These are phyloP conservation scores for Brachynemurus nebulosus DNA, from an alignment of 2,888 invertebrate genomes.

Conservation along the genomic window DNA sequence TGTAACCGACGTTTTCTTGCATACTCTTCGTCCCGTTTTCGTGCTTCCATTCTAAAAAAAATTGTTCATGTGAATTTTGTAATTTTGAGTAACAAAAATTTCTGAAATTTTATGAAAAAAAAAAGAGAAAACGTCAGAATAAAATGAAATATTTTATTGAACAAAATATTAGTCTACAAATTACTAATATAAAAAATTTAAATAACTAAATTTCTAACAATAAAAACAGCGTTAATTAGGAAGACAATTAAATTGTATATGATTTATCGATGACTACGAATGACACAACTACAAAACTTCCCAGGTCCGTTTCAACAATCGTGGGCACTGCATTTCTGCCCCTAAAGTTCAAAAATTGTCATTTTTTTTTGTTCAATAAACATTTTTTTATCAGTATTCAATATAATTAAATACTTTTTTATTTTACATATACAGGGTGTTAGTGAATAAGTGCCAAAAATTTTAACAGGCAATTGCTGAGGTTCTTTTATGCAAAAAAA, in stretches of 20 bases:
- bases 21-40: slow-evolving; percentile 41
- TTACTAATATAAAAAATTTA: too few species aligned
- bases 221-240: neutral
- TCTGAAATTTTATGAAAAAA: neutral
- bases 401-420: neutral
- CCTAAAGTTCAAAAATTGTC: slow-evolving; percentile 1
- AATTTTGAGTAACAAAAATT: neutral
- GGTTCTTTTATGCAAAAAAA: too few species aligned
- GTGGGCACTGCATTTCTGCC: slow-evolving; percentile 1
- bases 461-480: too few species aligned
- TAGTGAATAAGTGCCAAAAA: neutral
- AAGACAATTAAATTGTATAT: neutral
- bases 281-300: slow-evolving; percentile 5
- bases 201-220: too few species aligned
- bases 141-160: slow-evolving; percentile 9
- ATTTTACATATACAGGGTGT: neutral
- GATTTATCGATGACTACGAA: neutral
- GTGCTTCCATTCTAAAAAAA: slow-evolving; percentile 40
- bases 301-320: slow-evolving; percentile 2
- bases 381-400: neutral
- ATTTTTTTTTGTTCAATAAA: neutral
- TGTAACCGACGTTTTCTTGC: slow-evolving; percentile 33
- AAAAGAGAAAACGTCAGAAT: neutral
- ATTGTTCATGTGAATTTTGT: neutral
- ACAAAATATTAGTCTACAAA: neutral